Evolutionary conservation across 2,797 vertebrate genomes (phyloP), one percentile per base, ranked within the genome.

Genomic region (Rachycentron canadum): DNA sequence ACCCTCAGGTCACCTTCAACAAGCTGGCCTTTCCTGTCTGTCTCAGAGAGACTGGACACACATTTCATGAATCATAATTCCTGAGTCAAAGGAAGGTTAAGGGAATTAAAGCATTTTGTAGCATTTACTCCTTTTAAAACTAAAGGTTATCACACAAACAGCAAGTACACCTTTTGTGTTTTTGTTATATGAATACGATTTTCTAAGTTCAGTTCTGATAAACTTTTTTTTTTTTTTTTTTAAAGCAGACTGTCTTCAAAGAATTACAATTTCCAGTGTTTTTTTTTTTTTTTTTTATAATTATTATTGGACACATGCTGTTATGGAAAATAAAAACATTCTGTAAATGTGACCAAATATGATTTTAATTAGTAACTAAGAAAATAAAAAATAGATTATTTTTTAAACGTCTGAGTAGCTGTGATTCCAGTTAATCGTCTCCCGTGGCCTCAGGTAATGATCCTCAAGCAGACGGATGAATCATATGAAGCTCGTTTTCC

Each of bases 1-100:
- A 78, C 57, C 66, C 73, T 69, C 17, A 55, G 86, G 86, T 91
- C 86, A 92, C 87, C 91, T 93, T 91, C 85, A 90, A 30, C 62
- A 68, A 65, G 47, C 73, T 23, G 57, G 25, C 41, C 17, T 56
- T 64, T 67, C 45, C 28, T 63, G 19, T 30, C 26, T 8, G 7
- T 60, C 63, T 62, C 19, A 50, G 60, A 79, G 3, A 23, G n/a
- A 63, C 43, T 47, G 38, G 28, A 32, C 16, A 63, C 17, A 28
- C 11, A 49, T 25, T 13, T 40, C 38, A 40, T 23, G 19, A 58
- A 64, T 73, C n/a, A 41, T 60, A 21, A 64, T 52, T 34, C 11
- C 23, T 13, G 9, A 49, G 14, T 66, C 38, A 41, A 53, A 73
- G 8, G n/a, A n/a, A n/a, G n/a, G n/a, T n/a, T n/a, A n/a, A 63